A percentile compares a stretch with the other conserved stretches of the same genome.
Conservation (phyloP, 2,888 invertebrate genomes). For the Sinhomidia bicolor region DNA sequence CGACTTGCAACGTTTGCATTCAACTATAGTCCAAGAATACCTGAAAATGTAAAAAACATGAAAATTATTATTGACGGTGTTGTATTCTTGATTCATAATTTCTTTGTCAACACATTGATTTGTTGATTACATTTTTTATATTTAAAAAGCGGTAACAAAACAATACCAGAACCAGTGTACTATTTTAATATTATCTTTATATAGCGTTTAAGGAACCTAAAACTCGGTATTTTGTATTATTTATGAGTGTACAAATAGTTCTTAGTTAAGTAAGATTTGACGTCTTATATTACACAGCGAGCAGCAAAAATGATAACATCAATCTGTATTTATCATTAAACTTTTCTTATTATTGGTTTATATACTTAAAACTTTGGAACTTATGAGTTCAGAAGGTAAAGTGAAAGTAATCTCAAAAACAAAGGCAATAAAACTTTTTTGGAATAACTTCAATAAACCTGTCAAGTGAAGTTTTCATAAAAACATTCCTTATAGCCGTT, state of each 20-base stretch:
- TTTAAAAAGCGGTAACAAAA: not conserved
- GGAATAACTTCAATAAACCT: no score
- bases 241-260: not conserved
- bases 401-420: slow-evolving; percentile 25
- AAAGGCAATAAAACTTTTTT: slow-evolving; percentile 32
- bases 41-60: slow-evolving; percentile 82
- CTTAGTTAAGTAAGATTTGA: not conserved
- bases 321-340: not conserved
- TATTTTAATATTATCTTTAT: slow-evolving; percentile 5
- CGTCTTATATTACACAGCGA: not conserved
- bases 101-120: no score
- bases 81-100: not conserved
- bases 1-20: slow-evolving; percentile 86
- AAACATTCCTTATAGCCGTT: no score
- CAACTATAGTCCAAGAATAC: slow-evolving; percentile 91
- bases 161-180: slow-evolving; percentile 23
- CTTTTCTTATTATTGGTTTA: not conserved
- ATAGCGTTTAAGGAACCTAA: not conserved
- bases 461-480: not conserved
- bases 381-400: not conserved
- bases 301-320: not conserved
- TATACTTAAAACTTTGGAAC: no score
- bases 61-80: slow-evolving; percentile 12
- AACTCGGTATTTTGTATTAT: not conserved
- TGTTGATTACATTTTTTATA: no score